A percentile compares a stretch with the other conserved stretches of the same genome.
Evolutionary conservation across 2,113 vertebrate species (phyloP).

Genomic region (Amazona vittata): DNA sequence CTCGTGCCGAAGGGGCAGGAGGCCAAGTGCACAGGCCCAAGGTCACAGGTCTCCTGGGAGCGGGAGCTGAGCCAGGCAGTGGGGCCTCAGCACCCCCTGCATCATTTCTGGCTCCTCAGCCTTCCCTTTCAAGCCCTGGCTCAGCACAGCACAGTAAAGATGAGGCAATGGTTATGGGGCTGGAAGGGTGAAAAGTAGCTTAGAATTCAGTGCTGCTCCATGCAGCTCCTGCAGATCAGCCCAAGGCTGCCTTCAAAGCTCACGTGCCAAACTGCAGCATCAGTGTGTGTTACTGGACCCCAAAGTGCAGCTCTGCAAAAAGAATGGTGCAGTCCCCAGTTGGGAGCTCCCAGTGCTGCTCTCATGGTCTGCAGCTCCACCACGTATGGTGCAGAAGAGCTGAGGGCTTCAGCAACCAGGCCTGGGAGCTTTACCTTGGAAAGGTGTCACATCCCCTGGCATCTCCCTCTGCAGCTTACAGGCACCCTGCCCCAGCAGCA

Average conservation of each 20-base stretch:
- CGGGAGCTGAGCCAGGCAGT: background rate
- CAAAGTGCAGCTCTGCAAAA: background rate
- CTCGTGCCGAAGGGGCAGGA: rapidly evolving
- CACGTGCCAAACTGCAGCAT: background rate
- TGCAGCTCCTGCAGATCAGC: background rate
- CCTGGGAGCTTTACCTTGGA: background rate
- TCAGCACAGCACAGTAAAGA: background rate
- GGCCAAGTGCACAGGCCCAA: background rate
- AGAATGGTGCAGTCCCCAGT: rapidly evolving
- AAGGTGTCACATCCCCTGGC: background rate
- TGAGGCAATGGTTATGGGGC: background rate
- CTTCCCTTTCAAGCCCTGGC: background rate
- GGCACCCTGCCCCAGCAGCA: background rate
- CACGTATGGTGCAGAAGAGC: rapidly evolving
- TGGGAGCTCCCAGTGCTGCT: background rate
- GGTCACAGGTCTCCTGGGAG: background rate
- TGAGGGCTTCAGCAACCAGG: background rate
- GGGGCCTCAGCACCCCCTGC: background rate
- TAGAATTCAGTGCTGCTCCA: background rate
- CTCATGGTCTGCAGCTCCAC: background rate
- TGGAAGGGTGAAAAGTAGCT: background rate
- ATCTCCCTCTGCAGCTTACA: background rate
- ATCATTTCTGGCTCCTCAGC: background rate
- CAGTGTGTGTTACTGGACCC: background rate
- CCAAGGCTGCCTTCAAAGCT: background rate